These are phyloP conservation scores for Chloroclystis v-ata DNA, from an alignment of 2,888 invertebrate species.

Conservation along the genomic window DNA sequence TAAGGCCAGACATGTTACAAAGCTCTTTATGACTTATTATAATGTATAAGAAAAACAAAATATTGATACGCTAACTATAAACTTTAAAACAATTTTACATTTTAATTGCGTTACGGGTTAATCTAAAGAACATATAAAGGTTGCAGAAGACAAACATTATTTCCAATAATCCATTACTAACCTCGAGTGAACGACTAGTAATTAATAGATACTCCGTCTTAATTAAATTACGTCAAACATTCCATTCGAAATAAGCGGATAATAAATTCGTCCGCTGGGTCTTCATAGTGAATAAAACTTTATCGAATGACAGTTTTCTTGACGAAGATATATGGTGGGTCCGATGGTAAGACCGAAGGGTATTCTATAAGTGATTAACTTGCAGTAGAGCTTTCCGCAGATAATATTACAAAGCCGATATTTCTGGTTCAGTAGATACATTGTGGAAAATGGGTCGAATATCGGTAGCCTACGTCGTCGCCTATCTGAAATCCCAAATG, in stretches of 20 bases:
- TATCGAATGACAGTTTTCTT: constrained; percentile 49
- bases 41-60: too few relatives aligned
- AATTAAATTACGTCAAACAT: too few relatives aligned
- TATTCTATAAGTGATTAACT: constrained; percentile 45
- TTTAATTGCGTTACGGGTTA: too few relatives aligned
- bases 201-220: not conserved
- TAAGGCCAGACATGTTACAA: too few relatives aligned
- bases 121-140: too few relatives aligned
- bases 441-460: constrained; percentile 11
- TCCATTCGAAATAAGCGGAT: not conserved
- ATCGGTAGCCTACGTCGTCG: not conserved
- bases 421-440: constrained; percentile 21
- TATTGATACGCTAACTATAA: too few relatives aligned
- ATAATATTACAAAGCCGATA: constrained; percentile 28
- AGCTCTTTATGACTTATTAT: too few relatives aligned
- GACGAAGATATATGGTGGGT: constrained; percentile 52
- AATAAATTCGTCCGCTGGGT: constrained; percentile 3
- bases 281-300: constrained; percentile 29
- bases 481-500: too few relatives aligned
- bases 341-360: constrained; percentile 37
- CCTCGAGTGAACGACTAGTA: not conserved
- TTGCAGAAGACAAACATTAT: too few relatives aligned
- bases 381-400: constrained; percentile 23
- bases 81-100: too few relatives aligned
- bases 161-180: too few relatives aligned